Evolutionary conservation across 2,888 invertebrate species (phyloP), one percentile per base, ranked within the genome.

Genomic region (Erynnis tages): DNA sequence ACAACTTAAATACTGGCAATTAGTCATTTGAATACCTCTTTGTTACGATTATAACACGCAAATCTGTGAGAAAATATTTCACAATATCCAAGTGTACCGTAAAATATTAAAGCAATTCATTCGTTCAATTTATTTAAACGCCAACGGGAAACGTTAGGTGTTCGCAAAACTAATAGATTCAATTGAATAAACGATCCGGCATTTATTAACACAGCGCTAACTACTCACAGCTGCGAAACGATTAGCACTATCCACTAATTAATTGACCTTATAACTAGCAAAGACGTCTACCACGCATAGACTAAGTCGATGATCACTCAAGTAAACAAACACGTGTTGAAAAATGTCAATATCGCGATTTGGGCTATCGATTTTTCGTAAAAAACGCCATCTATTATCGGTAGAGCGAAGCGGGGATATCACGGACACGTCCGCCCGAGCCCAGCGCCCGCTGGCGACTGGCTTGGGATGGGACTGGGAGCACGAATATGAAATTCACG

Each of bases 371-470:
- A 48, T 48, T 48, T 30, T 48, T 19, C 30, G 48, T n/a, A 40
- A 40, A 23, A 30, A 48, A 40, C 48, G 48, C 48, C 48, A 48
- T 40, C 48, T 48, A 32, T 48, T 48, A 40, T 48, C 21, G 30
- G 3, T 11, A 6, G 7, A 48, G 37, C 43, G 46, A 43, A 46
- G 17, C 16, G 30, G 6, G 23, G 30, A 10, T 35, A 25, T 11
- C n/a, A 10, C 16, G 41, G 47, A 44, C 54, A 50, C 71, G 65
- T 52, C 65, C 67, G 66, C 27, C 53, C 67, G 62, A 64, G 57
- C 55, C 56, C 57, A 49, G 60, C 68, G 70, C 71, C 66, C 58
- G 63, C 46, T 63, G 67, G 63, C 63, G 67, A 69, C 72, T 73
- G 62, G 54, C 50, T 27, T 43, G 21, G 13, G 6, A 16, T 5